Evolutionary conservation across 2,888 invertebrate species (phyloP).

Genomic region (Chloroclystis v-ata): DNA sequence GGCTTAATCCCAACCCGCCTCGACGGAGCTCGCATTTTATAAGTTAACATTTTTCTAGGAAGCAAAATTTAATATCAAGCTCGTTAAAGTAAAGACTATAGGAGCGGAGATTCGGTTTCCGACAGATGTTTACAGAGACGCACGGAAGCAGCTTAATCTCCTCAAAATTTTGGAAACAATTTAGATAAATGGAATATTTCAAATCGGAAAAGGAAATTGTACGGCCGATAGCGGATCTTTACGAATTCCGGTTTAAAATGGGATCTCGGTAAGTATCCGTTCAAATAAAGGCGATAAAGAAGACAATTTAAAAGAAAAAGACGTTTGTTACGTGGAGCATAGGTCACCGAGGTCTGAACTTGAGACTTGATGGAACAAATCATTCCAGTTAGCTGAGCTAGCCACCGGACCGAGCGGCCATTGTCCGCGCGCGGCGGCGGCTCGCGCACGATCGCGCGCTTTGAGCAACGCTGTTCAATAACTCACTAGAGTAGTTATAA

Average conservation of each 20-base stretch:
- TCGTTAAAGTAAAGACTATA: background rate
- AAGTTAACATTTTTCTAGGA: conserved; percentile 4
- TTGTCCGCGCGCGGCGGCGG: too few species aligned
- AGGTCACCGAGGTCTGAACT: too few species aligned
- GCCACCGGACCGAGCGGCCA: background rate
- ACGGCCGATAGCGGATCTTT: conserved; percentile 11
- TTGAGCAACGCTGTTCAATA: too few species aligned
- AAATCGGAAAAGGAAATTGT: conserved; percentile 14
- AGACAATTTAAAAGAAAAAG: conserved; percentile 25
- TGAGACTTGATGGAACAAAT: background rate
- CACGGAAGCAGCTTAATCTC: background rate
- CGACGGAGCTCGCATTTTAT: conserved; percentile 5
- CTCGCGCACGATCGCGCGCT: too few species aligned
- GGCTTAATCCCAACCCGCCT: too few species aligned
- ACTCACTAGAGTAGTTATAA: too few species aligned
- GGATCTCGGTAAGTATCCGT: conserved; percentile 17
- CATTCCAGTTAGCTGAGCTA: background rate
- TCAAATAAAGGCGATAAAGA: conserved; percentile 19
- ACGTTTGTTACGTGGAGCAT: too few species aligned
- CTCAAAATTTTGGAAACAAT: background rate
- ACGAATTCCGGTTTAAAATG: conserved; percentile 21
- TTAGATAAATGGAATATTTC: background rate
- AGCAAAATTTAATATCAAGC: background rate
- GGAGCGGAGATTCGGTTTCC: too few species aligned
- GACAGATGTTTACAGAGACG: too few species aligned